These are phyloP conservation scores for Cynodonichthys magdalenae DNA, from an alignment of 2,797 vertebrate genomes.

Conservation along the genomic window DNA sequence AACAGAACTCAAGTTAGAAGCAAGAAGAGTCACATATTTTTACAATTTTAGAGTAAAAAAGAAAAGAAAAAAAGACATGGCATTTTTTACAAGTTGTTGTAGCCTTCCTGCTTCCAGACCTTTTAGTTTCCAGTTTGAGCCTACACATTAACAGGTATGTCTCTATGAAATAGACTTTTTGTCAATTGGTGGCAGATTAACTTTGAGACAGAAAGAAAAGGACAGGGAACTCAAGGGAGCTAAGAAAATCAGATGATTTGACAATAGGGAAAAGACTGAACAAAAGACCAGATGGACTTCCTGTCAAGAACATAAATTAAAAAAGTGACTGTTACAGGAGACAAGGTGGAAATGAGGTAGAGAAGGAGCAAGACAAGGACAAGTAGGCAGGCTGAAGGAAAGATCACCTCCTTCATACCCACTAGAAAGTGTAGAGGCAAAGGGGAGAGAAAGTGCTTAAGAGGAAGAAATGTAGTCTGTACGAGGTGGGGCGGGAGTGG, in stretches of 20 bases:
- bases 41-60: not conserved
- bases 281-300: slow-evolving; percentile 78
- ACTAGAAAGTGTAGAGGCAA: slow-evolving; percentile 37
- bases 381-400: slow-evolving; percentile 45
- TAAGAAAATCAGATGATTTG: slow-evolving; percentile 54
- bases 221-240: slow-evolving; percentile 16
- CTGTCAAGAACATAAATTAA: slow-evolving; percentile 51
- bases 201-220: slow-evolving; percentile 23
- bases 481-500: slow-evolving; percentile 45
- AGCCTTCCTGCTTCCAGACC: accelerated
- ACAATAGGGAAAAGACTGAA: slow-evolving; percentile 54
- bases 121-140: not conserved
- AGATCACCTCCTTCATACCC: slow-evolving; percentile 50
- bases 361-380: slow-evolving; percentile 21
- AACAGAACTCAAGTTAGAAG: not conserved
- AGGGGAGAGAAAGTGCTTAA: slow-evolving; percentile 30
- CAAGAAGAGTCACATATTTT: too few relatives aligned
- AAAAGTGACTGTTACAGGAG: slow-evolving; percentile 22
- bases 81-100: not conserved
- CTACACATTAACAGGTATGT: not conserved
- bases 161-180: slow-evolving; percentile 37
- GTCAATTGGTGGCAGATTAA: slow-evolving; percentile 25
- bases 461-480: slow-evolving; percentile 36
- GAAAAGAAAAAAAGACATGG: too few relatives aligned
- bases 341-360: slow-evolving; percentile 12